Percentiles rank a stretch among this genome's conserved stretches.
phyloP scores from a whole-genome alignment of 2,888 invertebrate species.

The Dynastes maya region DNA sequence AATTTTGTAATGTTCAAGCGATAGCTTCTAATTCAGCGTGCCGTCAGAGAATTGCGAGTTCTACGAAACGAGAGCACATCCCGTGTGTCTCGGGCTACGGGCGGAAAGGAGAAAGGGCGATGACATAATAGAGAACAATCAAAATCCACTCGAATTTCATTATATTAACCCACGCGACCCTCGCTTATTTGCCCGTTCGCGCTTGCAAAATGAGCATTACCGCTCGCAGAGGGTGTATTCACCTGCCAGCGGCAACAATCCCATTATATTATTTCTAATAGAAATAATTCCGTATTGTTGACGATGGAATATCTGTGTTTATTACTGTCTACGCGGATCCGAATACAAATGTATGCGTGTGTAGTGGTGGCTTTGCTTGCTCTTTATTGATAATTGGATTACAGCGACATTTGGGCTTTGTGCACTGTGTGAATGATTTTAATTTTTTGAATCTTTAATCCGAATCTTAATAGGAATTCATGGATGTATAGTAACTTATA shows the following conservation, averaged over 20 bases:
- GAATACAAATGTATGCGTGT: not conserved
- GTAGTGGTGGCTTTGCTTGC: not conserved
- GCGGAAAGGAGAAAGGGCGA: slow-evolving; percentile 16
- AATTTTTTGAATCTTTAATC: too few species aligned
- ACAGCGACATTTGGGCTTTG: not conserved
- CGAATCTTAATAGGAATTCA: too few species aligned
- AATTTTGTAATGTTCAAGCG: slow-evolving; percentile 20
- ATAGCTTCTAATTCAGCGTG: not conserved
- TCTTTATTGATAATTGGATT: not conserved
- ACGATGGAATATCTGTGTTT: slow-evolving; percentile 1
- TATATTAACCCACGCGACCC: slow-evolving; percentile 45
- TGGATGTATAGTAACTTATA: too few species aligned
- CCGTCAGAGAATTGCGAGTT: not conserved
- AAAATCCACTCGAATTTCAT: slow-evolving; percentile 48
- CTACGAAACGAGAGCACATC: not conserved
- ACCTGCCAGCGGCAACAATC: slow-evolving; percentile 30
- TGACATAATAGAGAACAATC: slow-evolving; percentile 40
- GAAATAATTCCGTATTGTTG: slow-evolving; percentile 30
- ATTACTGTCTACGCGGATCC: not conserved
- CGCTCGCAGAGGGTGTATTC: slow-evolving; percentile 27
- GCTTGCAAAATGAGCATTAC: slow-evolving; percentile 47
- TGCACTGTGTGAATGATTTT: not conserved
- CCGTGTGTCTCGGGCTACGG: not conserved
- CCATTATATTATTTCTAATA: slow-evolving; percentile 32
- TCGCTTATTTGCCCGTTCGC: slow-evolving; percentile 34